Evolutionary conservation across 2,113 vertebrate genomes (phyloP).

Genomic region (Terrapene triunguis): DNA sequence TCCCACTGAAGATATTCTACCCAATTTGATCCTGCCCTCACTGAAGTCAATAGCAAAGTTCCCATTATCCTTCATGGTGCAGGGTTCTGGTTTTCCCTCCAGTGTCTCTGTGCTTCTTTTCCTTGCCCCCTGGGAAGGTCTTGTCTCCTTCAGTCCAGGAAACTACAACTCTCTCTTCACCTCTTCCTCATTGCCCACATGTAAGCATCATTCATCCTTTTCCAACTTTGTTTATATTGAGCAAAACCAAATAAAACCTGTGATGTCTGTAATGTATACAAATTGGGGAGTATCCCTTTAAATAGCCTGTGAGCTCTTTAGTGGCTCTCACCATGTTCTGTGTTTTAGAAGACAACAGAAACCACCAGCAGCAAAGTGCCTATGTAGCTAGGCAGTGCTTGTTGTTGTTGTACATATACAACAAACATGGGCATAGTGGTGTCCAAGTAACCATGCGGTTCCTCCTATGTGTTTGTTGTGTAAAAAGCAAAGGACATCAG

Average conservation of each 20-base stretch:
- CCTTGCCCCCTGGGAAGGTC: not conserved
- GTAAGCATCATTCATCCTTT: accelerated
- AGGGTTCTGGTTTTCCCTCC: not conserved
- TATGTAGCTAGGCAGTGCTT: not conserved
- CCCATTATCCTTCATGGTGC: accelerated
- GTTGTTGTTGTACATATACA: too few relatives aligned
- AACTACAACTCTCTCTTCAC: not conserved
- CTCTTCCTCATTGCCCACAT: not conserved
- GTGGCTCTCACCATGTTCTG: not conserved
- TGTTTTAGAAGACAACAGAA: not conserved
- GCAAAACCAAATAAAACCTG: not conserved
- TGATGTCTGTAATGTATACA: not conserved
- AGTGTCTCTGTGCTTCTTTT: not conserved
- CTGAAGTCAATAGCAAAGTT: not conserved
- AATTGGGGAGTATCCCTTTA: not conserved
- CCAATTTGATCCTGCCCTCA: not conserved
- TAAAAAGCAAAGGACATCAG: too few relatives aligned
- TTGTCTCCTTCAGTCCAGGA: not conserved
- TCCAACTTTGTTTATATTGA: not conserved
- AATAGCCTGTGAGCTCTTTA: not conserved
- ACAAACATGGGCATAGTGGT: not conserved
- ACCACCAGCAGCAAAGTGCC: not conserved
- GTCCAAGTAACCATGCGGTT: not conserved
- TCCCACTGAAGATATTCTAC: not conserved
- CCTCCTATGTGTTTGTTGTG: too few relatives aligned